A percentile compares a stretch with the other conserved stretches of the same genome.
Evolutionary conservation across 1,140 invertebrate species (phyloP).

Genomic region (Drosophila pruinosa): DNA sequence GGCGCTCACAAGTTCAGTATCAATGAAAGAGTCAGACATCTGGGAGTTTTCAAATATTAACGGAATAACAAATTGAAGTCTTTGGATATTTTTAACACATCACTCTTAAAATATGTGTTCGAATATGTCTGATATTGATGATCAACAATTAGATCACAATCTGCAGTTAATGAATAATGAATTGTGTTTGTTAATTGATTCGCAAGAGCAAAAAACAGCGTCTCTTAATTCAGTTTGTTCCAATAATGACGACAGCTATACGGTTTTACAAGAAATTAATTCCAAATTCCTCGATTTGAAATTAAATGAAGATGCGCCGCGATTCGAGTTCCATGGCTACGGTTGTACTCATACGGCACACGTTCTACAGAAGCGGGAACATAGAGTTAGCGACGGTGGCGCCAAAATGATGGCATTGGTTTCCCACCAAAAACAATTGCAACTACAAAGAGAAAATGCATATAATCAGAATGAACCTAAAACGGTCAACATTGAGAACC

Average conservation of each 20-base stretch:
- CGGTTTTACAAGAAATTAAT: slow-evolving; percentile 34
- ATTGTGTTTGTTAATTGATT: slow-evolving; percentile 36
- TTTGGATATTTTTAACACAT: slow-evolving; percentile 3
- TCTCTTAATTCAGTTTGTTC: not conserved
- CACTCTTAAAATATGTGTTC: not conserved
- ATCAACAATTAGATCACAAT: slow-evolving; percentile 40
- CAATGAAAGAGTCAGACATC: slow-evolving; percentile 4
- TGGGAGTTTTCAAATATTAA: not conserved
- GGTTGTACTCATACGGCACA: slow-evolving; percentile 18
- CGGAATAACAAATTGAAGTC: not conserved
- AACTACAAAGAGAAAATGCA: slow-evolving; percentile 48
- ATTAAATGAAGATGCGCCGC: slow-evolving; percentile 11
- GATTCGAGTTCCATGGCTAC: slow-evolving; percentile 52
- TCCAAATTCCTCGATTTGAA: slow-evolving; percentile 17
- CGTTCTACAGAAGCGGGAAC: not conserved
- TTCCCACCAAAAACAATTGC: slow-evolving; percentile 23
- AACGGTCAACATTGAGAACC: not conserved
- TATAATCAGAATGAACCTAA: not conserved
- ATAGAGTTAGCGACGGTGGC: not conserved
- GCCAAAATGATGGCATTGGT: slow-evolving; percentile 23
- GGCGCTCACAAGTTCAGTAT: not conserved
- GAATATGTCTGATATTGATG: not conserved
- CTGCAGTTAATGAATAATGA: slow-evolving; percentile 28
- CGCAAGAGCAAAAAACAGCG: not conserved
- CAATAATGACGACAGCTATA: not conserved